phyloP scores from a whole-genome alignment of 23 tunicate genomes.

The Ciona savignyi region DNA sequence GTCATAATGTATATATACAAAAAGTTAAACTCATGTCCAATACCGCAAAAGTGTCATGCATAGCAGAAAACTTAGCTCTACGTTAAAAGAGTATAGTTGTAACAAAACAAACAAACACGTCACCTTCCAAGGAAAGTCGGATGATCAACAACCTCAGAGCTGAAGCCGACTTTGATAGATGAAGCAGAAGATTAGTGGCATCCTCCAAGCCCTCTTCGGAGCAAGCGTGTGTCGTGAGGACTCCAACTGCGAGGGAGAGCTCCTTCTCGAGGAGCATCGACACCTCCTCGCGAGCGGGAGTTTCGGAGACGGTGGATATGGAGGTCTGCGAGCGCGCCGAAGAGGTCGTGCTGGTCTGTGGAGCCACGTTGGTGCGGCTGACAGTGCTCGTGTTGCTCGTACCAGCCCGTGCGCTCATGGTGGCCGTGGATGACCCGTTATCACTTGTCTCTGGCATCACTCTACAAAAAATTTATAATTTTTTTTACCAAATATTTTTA shows the following conservation, averaged over 20 bases:
- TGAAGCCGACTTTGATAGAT: slow-evolving; percentile 60
- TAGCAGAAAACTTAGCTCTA: too few relatives aligned
- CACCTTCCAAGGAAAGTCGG: slow-evolving; percentile 66
- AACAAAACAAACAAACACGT: too few relatives aligned
- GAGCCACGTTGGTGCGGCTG: slow-evolving; percentile 22
- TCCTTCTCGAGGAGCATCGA: slow-evolving; percentile 42
- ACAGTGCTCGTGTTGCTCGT: slow-evolving; percentile 86
- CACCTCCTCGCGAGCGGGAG: slow-evolving; percentile 17
- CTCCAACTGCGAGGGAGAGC: slow-evolving; percentile 74
- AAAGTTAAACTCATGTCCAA: too few relatives aligned
- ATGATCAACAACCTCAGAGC: slow-evolving; percentile 57
- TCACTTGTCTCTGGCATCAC: too few relatives aligned
- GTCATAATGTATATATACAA: too few relatives aligned
- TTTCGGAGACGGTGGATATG: slow-evolving; percentile 55
- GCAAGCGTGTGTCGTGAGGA: slow-evolving; percentile 91
- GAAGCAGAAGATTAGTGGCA: slow-evolving; percentile 82
- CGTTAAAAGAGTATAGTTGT: too few relatives aligned
- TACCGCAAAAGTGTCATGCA: too few relatives aligned
- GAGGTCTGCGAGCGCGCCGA: slow-evolving; percentile 76
- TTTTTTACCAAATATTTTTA: too few relatives aligned
- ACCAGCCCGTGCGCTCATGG: slow-evolving; percentile 84
- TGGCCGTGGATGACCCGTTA: slow-evolving; percentile 37
- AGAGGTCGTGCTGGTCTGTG: slow-evolving; percentile 74
- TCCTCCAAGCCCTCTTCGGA: slow-evolving; percentile 94
- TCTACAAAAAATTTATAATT: too few relatives aligned